Conservation (phyloP, 2,113 vertebrate genomes). For the Oenanthe melanoleuca region DNA sequence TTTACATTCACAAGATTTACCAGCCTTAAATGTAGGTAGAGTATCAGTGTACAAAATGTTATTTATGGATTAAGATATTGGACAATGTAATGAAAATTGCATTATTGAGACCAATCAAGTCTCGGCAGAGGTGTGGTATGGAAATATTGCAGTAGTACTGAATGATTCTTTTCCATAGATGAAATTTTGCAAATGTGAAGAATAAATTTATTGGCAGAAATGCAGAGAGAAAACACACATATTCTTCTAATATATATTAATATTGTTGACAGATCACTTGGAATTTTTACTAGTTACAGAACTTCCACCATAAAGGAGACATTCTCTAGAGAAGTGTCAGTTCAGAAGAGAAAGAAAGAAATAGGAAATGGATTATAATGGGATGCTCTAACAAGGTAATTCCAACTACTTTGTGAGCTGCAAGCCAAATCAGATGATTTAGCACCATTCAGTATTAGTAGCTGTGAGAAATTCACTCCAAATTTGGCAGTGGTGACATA, state of each 20-base stretch:
- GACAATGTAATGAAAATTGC: neutral
- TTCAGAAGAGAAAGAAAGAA: neutral
- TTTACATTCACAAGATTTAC: neutral
- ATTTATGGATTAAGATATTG: neutral
- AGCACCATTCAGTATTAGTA: neutral
- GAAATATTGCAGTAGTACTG: neutral
- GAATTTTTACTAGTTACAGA: neutral
- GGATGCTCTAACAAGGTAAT: neutral
- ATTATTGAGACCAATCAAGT: neutral
- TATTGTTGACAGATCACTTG: neutral
- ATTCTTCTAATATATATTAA: neutral
- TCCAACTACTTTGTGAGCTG: neutral
- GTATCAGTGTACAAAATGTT: neutral
- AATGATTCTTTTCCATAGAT: neutral
- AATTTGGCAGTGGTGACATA: neutral
- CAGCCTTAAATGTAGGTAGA: neutral
- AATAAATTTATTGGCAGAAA: neutral
- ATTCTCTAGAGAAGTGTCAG: neutral
- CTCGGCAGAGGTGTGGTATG: neutral
- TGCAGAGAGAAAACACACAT: neutral
- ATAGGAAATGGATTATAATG: neutral
- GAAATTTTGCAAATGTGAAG: neutral
- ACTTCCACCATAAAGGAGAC: neutral
- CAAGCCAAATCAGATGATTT: neutral
- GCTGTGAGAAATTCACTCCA: neutral